Evolutionary conservation across 2,888 invertebrate genomes (phyloP).

Genomic region (Hydropsyche betteni): DNA sequence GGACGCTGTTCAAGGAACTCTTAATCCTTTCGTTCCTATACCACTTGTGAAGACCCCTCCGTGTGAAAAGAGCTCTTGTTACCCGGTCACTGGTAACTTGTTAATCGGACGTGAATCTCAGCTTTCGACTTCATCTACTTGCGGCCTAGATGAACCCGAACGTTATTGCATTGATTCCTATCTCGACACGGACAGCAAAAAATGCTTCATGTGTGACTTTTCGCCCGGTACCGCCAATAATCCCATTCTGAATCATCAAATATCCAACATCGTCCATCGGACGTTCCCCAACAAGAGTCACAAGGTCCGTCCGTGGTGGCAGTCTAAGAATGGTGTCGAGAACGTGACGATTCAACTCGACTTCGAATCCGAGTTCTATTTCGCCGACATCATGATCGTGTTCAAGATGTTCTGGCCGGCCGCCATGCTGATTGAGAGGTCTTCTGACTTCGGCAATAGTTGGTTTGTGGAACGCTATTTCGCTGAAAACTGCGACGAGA

Average conservation of each 20-base stretch:
- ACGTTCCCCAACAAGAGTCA: conserved; percentile 73
- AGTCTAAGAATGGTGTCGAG: conserved; percentile 96
- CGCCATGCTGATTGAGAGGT: conserved; percentile 97
- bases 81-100: conserved; percentile 98
- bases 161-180: conserved; percentile 97
- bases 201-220: conserved; percentile 97
- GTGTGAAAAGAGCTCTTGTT: conserved; percentile 96
- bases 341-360: conserved; percentile 92
- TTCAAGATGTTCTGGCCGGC: conserved; percentile 99
- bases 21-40: neutral
- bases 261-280: conserved; percentile 90
- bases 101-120: conserved; percentile 92
- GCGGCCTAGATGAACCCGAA: conserved; percentile 81
- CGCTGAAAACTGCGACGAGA: conserved; percentile 90
- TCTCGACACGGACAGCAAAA: conserved; percentile 84
- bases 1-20: too few species aligned
- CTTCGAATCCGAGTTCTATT: conserved; percentile 98
- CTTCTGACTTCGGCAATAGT: conserved; percentile 93
- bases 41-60: conserved; percentile 65
- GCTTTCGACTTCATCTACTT: conserved; percentile 93
- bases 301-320: conserved; percentile 90
- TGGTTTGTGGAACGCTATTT: conserved; percentile 99
- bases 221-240: conserved; percentile 72
- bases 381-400: conserved; percentile 97
- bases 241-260: conserved; percentile 82